Conservation (phyloP, 2,797 vertebrate genomes). For the Pelochelys cantorii region DNA sequence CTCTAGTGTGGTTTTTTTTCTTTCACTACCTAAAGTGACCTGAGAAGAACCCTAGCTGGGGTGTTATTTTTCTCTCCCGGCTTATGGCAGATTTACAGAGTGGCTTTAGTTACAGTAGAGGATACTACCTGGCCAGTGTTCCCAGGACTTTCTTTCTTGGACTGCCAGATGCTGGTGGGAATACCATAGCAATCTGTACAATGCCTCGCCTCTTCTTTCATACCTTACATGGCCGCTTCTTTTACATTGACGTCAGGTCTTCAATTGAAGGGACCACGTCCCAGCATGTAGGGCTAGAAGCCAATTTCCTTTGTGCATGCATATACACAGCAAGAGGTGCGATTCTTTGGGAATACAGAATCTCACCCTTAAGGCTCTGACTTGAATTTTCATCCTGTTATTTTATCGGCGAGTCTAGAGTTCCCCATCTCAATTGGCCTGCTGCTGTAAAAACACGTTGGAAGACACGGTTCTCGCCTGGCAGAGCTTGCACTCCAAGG, state of each 20-base stretch:
- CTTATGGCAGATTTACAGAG: not conserved
- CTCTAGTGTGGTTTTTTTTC: not conserved
- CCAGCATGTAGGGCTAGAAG: accelerated
- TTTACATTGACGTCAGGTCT: not conserved
- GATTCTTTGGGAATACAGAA: not conserved
- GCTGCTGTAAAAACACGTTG: not conserved
- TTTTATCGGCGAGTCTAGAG: not conserved
- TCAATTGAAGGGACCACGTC: accelerated
- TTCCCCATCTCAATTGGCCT: not conserved
- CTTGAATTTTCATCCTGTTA: not conserved
- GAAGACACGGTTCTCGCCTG: accelerated
- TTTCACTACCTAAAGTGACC: slow-evolving; percentile 9
- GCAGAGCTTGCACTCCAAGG: not conserved
- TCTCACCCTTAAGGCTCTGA: not conserved
- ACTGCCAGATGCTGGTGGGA: accelerated
- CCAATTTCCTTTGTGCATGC: accelerated
- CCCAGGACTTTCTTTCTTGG: not conserved
- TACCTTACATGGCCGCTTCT: accelerated
- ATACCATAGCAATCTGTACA: accelerated
- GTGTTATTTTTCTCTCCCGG: not conserved
- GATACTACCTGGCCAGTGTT: accelerated
- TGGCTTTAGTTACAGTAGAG: not conserved
- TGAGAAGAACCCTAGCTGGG: slow-evolving; percentile 48
- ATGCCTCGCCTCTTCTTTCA: not conserved
- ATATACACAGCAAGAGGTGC: not conserved